Evolutionary conservation across 2,113 vertebrate genomes (phyloP).

Genomic region (Ochotona curzoniae): DNA sequence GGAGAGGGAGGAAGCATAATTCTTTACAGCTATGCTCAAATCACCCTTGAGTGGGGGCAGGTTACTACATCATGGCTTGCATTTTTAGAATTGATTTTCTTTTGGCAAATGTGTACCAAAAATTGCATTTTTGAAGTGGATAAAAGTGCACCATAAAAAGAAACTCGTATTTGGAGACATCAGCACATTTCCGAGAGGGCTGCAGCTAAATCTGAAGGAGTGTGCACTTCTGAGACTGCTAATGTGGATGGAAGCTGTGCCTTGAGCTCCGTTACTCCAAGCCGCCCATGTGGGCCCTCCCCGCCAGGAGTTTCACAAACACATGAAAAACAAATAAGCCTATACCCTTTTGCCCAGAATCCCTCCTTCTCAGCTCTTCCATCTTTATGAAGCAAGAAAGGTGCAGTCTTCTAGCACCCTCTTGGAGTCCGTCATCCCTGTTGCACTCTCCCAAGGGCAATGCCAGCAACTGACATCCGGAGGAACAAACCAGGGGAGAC

Average conservation of each 20-base stretch:
- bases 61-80: not conserved
- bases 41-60: not conserved
- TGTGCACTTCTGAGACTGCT: slow-evolving; percentile 53
- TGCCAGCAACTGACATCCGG: not conserved
- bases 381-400: not conserved
- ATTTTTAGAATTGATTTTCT: not conserved
- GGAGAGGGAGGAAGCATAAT: not conserved
- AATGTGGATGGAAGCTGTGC: not conserved
- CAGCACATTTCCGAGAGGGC: slow-evolving; percentile 29
- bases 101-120: not conserved
- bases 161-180: slow-evolving; percentile 44
- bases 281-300: not conserved
- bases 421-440: not conserved
- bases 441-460: not conserved
- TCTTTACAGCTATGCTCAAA: not conserved
- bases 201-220: slow-evolving; percentile 42
- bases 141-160: not conserved
- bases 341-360: not conserved
- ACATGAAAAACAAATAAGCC: not conserved
- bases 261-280: not conserved
- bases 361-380: not conserved
- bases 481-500: not conserved
- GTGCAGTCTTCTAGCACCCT: not conserved
- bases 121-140: not conserved
- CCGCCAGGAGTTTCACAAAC: not conserved